Base-by-base conservation (phyloP, 2,797 vertebrate genomes). In the Falco naumanni region DNA sequence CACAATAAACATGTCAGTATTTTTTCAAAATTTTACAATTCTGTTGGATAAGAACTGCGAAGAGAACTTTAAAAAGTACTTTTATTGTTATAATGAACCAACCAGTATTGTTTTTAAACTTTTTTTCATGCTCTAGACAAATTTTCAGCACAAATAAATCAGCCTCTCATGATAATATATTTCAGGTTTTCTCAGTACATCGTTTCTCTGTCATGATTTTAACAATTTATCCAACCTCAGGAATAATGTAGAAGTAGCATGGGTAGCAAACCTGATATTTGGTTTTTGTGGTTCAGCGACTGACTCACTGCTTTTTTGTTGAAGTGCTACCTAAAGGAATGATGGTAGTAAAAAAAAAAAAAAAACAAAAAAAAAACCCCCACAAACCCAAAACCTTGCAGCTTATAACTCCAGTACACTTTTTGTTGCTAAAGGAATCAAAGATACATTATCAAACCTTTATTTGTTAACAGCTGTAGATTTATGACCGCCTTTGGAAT, bases 71-170 rank as follows among this genome's bases (percentile, higher is more conserved):
- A 71, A 75, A 90, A 85, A 59, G 22, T 77, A 56, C 45, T 92
- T 83, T 45, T 83, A n/a, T 80, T 84, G 8, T 68, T 78, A 37
- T 18, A 78, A 48, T 66, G 26, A 94, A 57, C 31, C 13, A 33
- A 41, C 53, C 60, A 37, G 10, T 72, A 33, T 79, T 84, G 31
- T 82, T 79, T 89, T 47, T 47, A 91, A 95, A 48, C 37, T 86
- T 70, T 37, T n/a, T 93, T 76, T 25, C 84, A 78, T 84, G 92
- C 50, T 81, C 25, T 88, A 29, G 69, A 21, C 14, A 90, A 90
- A 51, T 84, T 84, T 95, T 94, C 47, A 92, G 66, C 76, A 92
- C 78, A 89, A 93, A 87, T 66, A 85, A 92, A 74, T 7, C 7
- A 59, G 34, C 39, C 20, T 95, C 6, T 56, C 6, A 16, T 33